These are phyloP conservation scores for Etheostoma perlongum DNA, from an alignment of 2,797 vertebrate species.

Conservation along the genomic window DNA sequence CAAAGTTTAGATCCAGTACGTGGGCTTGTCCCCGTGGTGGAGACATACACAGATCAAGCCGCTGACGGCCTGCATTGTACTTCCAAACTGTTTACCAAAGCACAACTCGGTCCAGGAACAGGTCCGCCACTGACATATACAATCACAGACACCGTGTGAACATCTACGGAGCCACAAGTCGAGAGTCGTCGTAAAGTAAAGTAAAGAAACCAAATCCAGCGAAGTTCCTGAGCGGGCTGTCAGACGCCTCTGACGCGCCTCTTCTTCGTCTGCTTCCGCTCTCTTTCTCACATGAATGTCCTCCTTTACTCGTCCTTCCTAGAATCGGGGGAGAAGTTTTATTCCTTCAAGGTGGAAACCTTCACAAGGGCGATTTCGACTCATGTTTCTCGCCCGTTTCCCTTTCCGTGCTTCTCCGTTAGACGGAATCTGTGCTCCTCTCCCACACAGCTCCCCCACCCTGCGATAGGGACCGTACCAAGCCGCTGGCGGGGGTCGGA, in stretches of 20 bases:
- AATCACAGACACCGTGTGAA: constrained; percentile 19
- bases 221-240: constrained; percentile 69
- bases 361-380: constrained; percentile 67
- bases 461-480: constrained; percentile 83
- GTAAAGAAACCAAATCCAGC: constrained; percentile 51
- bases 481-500: constrained; percentile 44
- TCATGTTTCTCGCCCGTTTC: constrained; percentile 76
- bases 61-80: constrained; percentile 27
- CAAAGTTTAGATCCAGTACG: constrained; percentile 49
- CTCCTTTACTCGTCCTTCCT: constrained; percentile 27
- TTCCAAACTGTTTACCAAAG: constrained; percentile 45
- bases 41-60: not conserved
- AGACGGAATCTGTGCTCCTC: constrained; percentile 78
- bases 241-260: constrained; percentile 50
- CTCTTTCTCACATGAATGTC: constrained; percentile 15
- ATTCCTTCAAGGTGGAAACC: constrained; percentile 73
- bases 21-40: constrained; percentile 11
- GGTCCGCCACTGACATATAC: constrained; percentile 21
- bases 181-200: constrained; percentile 38
- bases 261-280: constrained; percentile 43
- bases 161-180: constrained; percentile 3
- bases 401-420: constrained; percentile 76
- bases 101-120: constrained; percentile 14
- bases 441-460: constrained; percentile 82
- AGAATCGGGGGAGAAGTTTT: constrained; percentile 13